Evolutionary conservation across 2,888 invertebrate genomes (phyloP).

Genomic region (Arge pagana): DNA sequence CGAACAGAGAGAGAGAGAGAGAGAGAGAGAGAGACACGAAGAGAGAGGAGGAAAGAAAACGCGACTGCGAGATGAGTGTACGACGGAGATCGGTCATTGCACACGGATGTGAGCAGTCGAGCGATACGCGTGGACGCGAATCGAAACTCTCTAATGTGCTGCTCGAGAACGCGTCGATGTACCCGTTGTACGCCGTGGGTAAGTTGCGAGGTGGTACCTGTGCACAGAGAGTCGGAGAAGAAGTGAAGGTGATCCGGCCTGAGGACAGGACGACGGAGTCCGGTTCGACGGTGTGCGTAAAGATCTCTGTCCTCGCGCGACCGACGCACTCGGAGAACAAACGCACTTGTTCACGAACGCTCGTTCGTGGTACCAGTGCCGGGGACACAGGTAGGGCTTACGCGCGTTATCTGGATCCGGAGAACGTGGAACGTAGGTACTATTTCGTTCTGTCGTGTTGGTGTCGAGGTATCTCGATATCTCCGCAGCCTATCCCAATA

Average conservation of each 20-base stretch:
- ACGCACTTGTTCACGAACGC: not conserved
- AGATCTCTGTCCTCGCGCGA: not conserved
- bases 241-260: constrained; percentile 18
- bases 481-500: constrained; percentile 7
- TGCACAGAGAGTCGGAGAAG: not conserved
- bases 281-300: not conserved
- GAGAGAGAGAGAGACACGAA: no score
- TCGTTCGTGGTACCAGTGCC: no score
- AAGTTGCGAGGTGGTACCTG: not conserved
- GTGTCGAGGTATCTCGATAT: not conserved
- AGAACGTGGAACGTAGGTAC: not conserved
- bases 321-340: no score
- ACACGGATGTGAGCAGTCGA: not conserved
- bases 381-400: no score
- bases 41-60: no score
- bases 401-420: no score
- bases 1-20: no score
- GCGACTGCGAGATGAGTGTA: no score
- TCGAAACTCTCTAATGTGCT: not conserved
- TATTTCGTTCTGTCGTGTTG: no score
- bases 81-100: no score
- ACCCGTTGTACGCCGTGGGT: not conserved
- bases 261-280: not conserved
- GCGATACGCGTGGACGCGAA: not conserved
- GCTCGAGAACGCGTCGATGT: not conserved